phyloP scores from a whole-genome alignment of 2,888 invertebrate species.

The Meloe dianella region DNA sequence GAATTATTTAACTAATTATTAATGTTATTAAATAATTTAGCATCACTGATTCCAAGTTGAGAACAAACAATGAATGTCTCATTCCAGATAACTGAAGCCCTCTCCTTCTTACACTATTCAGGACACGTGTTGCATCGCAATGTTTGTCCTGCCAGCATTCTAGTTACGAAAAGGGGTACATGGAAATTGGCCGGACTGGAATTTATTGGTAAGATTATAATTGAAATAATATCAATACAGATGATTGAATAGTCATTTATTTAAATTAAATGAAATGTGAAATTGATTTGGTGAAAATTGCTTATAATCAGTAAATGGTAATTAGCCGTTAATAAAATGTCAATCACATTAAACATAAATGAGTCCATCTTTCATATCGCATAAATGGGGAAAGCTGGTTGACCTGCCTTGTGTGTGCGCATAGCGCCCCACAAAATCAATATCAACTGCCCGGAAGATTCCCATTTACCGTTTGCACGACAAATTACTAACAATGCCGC shows the following conservation, averaged over 20 bases:
- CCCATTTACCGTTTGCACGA: slow-evolving; percentile 34
- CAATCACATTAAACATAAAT: slow-evolving; percentile 29
- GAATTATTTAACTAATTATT: too few species aligned
- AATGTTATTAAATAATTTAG: neutral
- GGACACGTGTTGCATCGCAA: slow-evolving; percentile 91
- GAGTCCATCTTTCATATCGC: slow-evolving; percentile 24
- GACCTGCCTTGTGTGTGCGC: slow-evolving; percentile 26
- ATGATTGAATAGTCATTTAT: neutral
- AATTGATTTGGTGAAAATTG: neutral
- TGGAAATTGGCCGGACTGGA: slow-evolving; percentile 97
- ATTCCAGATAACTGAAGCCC: slow-evolving; percentile 90
- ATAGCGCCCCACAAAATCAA: slow-evolving; percentile 30
- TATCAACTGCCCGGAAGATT: slow-evolving; percentile 33
- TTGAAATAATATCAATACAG: too few species aligned
- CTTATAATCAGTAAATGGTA: neutral
- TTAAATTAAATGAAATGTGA: neutral
- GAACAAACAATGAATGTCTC: slow-evolving; percentile 25
- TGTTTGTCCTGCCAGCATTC: slow-evolving; percentile 89
- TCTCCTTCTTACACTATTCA: slow-evolving; percentile 89
- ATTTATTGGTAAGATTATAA: slow-evolving; percentile 75
- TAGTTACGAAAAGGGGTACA: slow-evolving; percentile 89
- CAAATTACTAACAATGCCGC: slow-evolving; percentile 27
- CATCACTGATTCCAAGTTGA: too few species aligned
- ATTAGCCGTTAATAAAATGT: slow-evolving; percentile 21
- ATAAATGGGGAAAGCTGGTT: slow-evolving; percentile 13